These are phyloP conservation scores for Mormyrops attenuatus DNA, from an alignment of 2,797 vertebrate species.

Conservation along the genomic window DNA sequence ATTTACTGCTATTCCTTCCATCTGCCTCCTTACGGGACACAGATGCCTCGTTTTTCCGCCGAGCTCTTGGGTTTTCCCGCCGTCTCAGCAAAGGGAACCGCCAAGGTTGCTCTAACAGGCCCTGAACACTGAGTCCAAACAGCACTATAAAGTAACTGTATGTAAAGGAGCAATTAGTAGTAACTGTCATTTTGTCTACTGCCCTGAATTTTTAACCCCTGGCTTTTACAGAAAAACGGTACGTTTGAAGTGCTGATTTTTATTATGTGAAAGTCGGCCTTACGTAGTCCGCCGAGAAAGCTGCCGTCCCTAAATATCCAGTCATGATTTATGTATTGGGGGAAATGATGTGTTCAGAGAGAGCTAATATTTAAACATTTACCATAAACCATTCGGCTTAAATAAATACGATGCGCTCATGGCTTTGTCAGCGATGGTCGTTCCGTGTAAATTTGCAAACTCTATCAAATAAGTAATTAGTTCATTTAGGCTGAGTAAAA, in stretches of 20 bases:
- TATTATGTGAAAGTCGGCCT: background rate
- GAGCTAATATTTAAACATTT: slow-evolving; percentile 10
- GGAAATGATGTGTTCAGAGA: background rate
- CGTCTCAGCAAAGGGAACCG: background rate
- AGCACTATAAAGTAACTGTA: background rate
- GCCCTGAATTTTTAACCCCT: background rate
- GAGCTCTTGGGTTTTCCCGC: background rate
- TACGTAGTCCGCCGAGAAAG: background rate
- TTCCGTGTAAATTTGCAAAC: background rate
- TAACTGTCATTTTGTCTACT: background rate
- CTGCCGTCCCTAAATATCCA: background rate
- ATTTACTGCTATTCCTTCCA: background rate
- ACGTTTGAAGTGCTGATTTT: background rate
- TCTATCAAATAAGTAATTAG: slow-evolving; percentile 13
- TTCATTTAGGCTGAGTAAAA: background rate
- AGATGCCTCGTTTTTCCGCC: background rate
- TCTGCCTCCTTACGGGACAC: background rate
- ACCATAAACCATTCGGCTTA: background rate
- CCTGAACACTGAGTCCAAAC: background rate
- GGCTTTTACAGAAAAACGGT: background rate
- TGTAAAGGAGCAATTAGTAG: background rate
- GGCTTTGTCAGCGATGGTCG: background rate
- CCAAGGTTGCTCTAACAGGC: background rate
- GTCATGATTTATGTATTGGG: slow-evolving; percentile 10
- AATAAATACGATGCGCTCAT: background rate